phyloP scores from a whole-genome alignment of 1,140 invertebrate species.

The Procambarus virginalis region DNA sequence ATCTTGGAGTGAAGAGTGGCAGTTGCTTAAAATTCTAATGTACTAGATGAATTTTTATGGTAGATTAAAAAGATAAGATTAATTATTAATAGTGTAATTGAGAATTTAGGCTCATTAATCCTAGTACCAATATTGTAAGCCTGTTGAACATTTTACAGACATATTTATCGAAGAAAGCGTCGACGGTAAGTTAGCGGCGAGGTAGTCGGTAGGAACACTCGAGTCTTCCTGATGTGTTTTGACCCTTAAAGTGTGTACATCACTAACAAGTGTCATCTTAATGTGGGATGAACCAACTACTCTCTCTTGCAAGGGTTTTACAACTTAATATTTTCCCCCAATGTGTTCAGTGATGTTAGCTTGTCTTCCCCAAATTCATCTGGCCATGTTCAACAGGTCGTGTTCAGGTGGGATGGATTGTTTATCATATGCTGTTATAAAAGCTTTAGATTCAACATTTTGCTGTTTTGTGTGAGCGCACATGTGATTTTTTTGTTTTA shows the following conservation, averaged over 20 bases:
- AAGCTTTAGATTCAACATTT: background rate
- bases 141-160: slow-evolving; percentile 55
- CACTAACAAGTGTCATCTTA: background rate
- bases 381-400: background rate
- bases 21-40: background rate
- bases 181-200: slow-evolving; percentile 45
- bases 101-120: background rate
- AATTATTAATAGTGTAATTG: background rate
- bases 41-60: background rate
- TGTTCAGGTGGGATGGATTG: too few relatives aligned
- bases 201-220: slow-evolving; percentile 35
- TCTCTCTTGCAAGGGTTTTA: background rate
- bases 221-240: background rate
- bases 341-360: background rate
- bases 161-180: slow-evolving; percentile 61
- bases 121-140: slow-evolving; percentile 21
- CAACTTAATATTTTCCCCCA: background rate
- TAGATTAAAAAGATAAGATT: background rate
- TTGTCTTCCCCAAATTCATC: background rate
- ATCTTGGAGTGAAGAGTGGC: background rate
- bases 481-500: background rate
- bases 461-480: background rate
- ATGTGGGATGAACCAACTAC: background rate
- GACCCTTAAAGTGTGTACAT: background rate
- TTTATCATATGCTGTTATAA: background rate